Conservation (phyloP, 2,113 vertebrate genomes). For the Phycodurus eques region DNA sequence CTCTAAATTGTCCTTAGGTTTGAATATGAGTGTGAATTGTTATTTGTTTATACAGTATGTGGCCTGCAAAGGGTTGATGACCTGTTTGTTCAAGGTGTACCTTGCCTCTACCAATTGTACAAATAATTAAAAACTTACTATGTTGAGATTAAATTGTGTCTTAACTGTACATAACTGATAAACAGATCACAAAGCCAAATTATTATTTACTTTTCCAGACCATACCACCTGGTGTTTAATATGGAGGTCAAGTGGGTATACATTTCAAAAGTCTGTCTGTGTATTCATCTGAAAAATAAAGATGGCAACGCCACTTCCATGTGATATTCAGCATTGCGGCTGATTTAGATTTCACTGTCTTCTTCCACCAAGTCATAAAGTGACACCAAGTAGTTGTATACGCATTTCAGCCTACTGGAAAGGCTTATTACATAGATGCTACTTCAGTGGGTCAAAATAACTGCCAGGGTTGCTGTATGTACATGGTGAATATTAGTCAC, state of each 20-base stretch:
- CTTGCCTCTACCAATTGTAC: no score
- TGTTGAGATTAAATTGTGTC: background rate
- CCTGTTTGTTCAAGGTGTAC: no score
- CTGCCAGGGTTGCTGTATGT: conserved; percentile 46
- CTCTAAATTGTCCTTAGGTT: no score
- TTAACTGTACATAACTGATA: background rate
- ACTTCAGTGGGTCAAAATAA: conserved; percentile 55
- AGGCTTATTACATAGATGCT: conserved; percentile 30
- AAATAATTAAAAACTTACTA: no score
- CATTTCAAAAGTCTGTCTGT: background rate
- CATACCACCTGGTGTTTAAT: background rate
- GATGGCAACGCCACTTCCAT: conserved; percentile 2
- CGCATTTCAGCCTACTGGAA: conserved; percentile 15
- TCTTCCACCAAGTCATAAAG: background rate
- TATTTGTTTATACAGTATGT: no score
- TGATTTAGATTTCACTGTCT: conserved; percentile 31
- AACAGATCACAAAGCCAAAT: background rate
- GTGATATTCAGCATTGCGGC: conserved; percentile 11
- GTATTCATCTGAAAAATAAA: conserved; percentile 10
- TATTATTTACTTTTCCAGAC: background rate
- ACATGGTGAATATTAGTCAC: conserved; percentile 62
- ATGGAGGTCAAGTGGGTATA: background rate
- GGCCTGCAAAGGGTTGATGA: no score
- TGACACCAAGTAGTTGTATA: conserved; percentile 15
- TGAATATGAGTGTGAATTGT: no score